These are phyloP conservation scores for Lucifuga dentata DNA, from an alignment of 2,113 vertebrate genomes.

Conservation along the genomic window DNA sequence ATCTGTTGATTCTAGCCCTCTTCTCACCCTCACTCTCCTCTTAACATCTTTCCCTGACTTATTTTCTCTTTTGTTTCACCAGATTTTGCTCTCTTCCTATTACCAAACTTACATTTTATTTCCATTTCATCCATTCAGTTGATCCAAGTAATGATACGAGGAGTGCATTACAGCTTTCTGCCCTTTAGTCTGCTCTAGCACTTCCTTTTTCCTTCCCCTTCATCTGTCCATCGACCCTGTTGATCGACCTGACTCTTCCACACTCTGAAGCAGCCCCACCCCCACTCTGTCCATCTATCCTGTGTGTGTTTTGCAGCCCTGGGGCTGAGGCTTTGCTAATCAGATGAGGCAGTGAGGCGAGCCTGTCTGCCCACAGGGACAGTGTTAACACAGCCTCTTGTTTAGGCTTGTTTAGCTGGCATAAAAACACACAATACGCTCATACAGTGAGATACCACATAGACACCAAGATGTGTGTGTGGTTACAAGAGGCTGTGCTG, in stretches of 20 bases:
- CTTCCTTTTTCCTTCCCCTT: not conserved
- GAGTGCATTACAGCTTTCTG: no score
- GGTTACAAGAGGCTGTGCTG: no score
- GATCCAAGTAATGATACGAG: no score
- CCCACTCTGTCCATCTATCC: not conserved
- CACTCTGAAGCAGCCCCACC: not conserved
- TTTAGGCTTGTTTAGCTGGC: constrained; percentile 39
- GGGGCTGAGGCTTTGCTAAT: constrained; percentile 27
- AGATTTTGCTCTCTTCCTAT: not conserved
- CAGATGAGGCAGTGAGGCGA: constrained; percentile 33
- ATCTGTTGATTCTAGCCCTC: not conserved
- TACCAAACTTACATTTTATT: not conserved
- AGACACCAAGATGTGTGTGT: constrained; percentile 7
- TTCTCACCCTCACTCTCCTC: not conserved
- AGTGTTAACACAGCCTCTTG: constrained; percentile 14
- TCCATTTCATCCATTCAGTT: no score
- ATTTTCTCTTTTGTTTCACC: not conserved
- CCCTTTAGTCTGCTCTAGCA: not conserved
- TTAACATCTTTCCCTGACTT: not conserved
- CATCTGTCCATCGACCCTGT: not conserved
- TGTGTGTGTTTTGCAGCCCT: not conserved
- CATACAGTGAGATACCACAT: not conserved
- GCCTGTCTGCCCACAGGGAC: constrained; percentile 17
- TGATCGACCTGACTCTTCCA: constrained; percentile 26
- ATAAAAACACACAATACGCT: not conserved